Percentiles rank a stretch among this genome's conserved stretches.
phyloP scores from a whole-genome alignment of 2,113 vertebrate genomes.

The Rhegmatorhina hoffmannsi region DNA sequence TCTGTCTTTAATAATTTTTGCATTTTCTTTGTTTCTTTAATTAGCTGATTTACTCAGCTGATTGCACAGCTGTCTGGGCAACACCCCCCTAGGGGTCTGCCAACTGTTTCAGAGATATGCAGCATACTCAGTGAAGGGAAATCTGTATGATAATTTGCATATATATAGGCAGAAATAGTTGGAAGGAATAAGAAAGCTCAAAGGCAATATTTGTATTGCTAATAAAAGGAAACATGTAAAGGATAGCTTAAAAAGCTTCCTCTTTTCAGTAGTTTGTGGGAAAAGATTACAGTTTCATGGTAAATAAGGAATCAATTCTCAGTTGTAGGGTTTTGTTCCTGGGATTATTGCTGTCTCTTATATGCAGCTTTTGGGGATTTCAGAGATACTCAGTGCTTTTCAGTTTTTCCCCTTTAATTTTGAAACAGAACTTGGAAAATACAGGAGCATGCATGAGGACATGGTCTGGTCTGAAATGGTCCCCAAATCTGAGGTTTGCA shows the following conservation, averaged over 20 bases:
- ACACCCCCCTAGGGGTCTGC: slow-evolving; percentile 50
- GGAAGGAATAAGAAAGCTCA: slow-evolving; percentile 31
- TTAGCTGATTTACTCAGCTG: slow-evolving; percentile 75
- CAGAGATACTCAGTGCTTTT: background rate
- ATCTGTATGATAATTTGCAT: slow-evolving; percentile 57
- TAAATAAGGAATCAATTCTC: slow-evolving; percentile 43
- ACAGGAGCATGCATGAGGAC: background rate
- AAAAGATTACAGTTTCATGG: slow-evolving; percentile 37
- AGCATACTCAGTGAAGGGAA: slow-evolving; percentile 10
- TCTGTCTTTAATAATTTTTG: slow-evolving; percentile 63
- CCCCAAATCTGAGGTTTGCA: background rate
- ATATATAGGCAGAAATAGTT: slow-evolving; percentile 19
- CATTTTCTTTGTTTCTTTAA: slow-evolving; percentile 75
- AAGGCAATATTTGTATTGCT: slow-evolving; percentile 31
- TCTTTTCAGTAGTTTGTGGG: slow-evolving; percentile 40
- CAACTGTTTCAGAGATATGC: slow-evolving; percentile 62
- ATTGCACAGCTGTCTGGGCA: slow-evolving; percentile 67
- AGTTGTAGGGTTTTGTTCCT: background rate
- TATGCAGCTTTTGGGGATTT: background rate
- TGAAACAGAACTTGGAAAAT: background rate
- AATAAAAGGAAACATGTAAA: slow-evolving; percentile 40
- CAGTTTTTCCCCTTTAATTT: background rate
- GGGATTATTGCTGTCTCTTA: background rate
- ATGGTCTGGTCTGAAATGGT: background rate
- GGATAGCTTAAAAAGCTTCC: slow-evolving; percentile 33